Evolutionary conservation across 2,888 invertebrate species (phyloP), one percentile per base, ranked within the genome.

Genomic region (Cetonia aurata): DNA sequence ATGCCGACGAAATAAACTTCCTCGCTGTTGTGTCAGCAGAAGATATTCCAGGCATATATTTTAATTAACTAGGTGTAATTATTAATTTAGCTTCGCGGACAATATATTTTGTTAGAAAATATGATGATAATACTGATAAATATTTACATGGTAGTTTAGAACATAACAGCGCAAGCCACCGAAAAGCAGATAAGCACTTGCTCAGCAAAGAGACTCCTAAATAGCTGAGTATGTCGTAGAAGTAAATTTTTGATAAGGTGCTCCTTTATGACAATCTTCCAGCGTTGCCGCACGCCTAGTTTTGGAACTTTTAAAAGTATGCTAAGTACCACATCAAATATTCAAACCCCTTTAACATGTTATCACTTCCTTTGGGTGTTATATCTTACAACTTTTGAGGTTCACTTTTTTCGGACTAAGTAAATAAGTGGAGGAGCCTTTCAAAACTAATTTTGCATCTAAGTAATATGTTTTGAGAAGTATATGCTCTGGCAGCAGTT

Each of bases 191-290:
- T 62, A 62, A 62, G 62, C 48, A 62, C 62, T 48, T 48, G 10
- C 48, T 46, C 33, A 62, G 48, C 48, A 50, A 62, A 62, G 48
- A 48, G 19, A 62, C 48, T 62, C 48, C 48, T 62, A 62, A 62
- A 48, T 62, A 62, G 62, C 33, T 9, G 62, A 48, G 62, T 48
- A 62, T 48, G 62, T 62, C 4, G 25, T 62, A 48, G 37, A 33
- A 59, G 48, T 62, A 48, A 48, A 62, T 62, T 62, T 62, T 62
- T 62, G 62, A 62, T 62, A 48, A 62, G 62, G 50, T 62, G 62
- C 31, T 62, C 37, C 44, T 62, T 62, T 48, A 19, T 50, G 62
- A 62, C 62, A 62, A 62, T 48, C 33, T 25, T 33, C 33, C 48
- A 62, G 62, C 48, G 46, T 62, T 62, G 33, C 33, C 25, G 25